Percentiles rank a stretch among this genome's conserved stretches.
These are phyloP conservation scores for Oxyura jamaicensis DNA, from an alignment of 2,113 vertebrate genomes.

Conservation along the genomic window DNA sequence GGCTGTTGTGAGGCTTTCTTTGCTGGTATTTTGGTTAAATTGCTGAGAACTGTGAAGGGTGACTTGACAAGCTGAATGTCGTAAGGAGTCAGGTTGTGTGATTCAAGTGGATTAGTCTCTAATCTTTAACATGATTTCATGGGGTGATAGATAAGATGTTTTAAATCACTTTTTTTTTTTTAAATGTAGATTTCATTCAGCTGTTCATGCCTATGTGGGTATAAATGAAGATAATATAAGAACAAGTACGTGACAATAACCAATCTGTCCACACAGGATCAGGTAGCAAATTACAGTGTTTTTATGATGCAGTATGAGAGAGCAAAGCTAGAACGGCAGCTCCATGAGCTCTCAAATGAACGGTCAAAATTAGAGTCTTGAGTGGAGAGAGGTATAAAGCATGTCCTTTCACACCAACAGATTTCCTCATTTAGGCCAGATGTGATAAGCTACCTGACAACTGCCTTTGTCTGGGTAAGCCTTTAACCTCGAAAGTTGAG, in stretches of 20 bases:
- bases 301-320: not conserved
- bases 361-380: not conserved
- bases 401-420: not conserved
- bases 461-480: not conserved
- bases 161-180: not conserved
- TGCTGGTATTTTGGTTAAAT: not conserved
- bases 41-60: not conserved
- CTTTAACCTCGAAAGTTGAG: not conserved
- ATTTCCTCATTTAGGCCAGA: not conserved
- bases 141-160: not conserved
- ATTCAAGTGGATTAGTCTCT: not conserved
- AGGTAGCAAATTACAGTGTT: not conserved
- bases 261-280: not conserved
- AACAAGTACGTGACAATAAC: not conserved
- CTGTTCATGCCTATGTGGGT: not conserved
- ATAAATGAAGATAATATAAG: not conserved
- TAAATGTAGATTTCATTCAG: not conserved
- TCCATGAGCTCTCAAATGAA: not conserved
- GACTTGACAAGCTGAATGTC: not conserved
- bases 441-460: not conserved
- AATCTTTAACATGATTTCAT: not conserved
- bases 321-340: not conserved
- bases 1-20: not conserved
- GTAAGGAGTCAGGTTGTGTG: not conserved
- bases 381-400: not conserved